Conservation (phyloP, 1,140 invertebrate genomes). For the Aphelenchoides besseyi region DNA sequence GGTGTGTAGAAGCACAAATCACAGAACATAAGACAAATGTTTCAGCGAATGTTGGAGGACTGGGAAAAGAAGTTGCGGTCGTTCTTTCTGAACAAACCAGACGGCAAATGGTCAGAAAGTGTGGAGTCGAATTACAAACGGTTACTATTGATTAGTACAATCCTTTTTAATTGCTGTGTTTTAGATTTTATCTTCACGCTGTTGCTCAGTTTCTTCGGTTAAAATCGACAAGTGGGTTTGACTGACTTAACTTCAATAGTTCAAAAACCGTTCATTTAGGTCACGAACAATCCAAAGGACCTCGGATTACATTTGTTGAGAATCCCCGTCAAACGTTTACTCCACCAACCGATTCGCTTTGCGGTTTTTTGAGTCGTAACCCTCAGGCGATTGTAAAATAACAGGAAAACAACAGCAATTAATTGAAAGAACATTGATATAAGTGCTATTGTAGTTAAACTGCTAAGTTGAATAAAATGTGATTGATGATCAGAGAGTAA, state of each 20-base stretch:
- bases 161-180: no score
- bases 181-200: slow-evolving; percentile 51
- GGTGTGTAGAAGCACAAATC: slow-evolving; percentile 22
- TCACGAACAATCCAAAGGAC: neutral
- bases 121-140: slow-evolving; percentile 33
- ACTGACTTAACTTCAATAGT: neutral
- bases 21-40: neutral
- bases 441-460: neutral
- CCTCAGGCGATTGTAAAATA: neutral
- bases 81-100: slow-evolving; percentile 45
- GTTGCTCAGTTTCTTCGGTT: slow-evolving; percentile 45
- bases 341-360: neutral
- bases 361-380: neutral
- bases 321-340: neutral
- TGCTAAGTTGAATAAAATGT: no score
- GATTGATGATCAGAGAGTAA: no score
- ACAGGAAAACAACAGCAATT: neutral
- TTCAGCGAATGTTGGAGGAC: slow-evolving; percentile 47
- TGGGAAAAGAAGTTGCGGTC: slow-evolving; percentile 45
- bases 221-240: slow-evolving; percentile 34
- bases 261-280: neutral
- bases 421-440: neutral
- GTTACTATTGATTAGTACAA: no score
- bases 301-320: neutral
- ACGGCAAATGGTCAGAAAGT: slow-evolving; percentile 41